A percentile compares a stretch with the other conserved stretches of the same genome.
Evolutionary conservation across 2,797 vertebrate species (phyloP).

Genomic region (Chaetophractus vellerosus): DNA sequence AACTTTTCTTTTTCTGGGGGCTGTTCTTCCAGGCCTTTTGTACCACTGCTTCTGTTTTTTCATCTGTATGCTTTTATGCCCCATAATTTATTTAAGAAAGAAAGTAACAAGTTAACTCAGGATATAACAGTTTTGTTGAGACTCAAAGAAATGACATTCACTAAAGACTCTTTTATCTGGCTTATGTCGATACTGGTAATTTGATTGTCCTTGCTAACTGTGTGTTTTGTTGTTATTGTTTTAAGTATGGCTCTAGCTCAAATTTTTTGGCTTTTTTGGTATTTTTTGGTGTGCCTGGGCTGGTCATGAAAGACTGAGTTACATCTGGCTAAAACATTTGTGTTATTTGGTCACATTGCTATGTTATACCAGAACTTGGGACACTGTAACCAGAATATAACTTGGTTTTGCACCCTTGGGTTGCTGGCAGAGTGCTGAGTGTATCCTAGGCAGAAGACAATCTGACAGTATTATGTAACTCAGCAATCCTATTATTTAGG

Average conservation of each 20-base stretch:
- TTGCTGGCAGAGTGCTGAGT: background rate
- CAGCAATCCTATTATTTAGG: background rate
- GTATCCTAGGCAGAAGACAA: background rate
- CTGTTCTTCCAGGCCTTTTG: conserved; percentile 71
- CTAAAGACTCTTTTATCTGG: conserved; percentile 39
- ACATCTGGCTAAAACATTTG: background rate
- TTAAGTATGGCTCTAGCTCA: conserved; percentile 10
- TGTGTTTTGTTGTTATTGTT: too few relatives aligned
- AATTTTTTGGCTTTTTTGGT: conserved; percentile 29
- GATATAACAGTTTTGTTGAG: conserved; percentile 84
- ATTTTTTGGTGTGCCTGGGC: background rate
- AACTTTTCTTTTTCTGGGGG: conserved; percentile 83
- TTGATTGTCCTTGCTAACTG: too few relatives aligned
- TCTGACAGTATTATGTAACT: background rate
- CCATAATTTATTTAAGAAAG: conserved; percentile 86
- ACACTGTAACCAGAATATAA: background rate
- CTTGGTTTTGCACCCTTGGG: background rate
- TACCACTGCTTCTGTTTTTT: conserved; percentile 77
- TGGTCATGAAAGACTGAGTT: conserved; percentile 39
- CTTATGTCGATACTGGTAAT: conserved; percentile 72
- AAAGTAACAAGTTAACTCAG: conserved; percentile 86
- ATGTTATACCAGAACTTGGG: conserved; percentile 21
- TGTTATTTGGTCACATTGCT: background rate
- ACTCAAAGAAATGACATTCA: conserved; percentile 74
- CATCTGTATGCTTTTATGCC: conserved; percentile 81